Conservation (phyloP, 2,888 invertebrate genomes). For the Dendrolimus houi region DNA sequence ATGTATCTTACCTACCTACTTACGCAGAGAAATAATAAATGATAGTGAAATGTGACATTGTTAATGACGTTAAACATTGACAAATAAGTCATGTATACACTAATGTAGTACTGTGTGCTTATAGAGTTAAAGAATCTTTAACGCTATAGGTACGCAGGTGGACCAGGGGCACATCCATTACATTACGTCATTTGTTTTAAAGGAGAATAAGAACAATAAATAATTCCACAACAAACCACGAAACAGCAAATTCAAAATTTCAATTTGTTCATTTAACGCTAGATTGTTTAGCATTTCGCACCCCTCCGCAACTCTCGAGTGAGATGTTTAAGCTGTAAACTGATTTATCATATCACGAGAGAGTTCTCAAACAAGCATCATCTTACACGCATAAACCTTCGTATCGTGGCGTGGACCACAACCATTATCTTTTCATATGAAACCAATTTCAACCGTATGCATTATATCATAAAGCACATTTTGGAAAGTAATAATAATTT, state of each 20-base stretch:
- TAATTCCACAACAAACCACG: neutral
- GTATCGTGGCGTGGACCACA: conserved; percentile 42
- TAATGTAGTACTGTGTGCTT: no score
- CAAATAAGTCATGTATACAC: no score
- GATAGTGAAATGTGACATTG: no score
- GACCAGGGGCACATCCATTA: no score
- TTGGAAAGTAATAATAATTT: conserved; percentile 49
- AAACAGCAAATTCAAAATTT: conserved; percentile 35
- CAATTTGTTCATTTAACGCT: conserved; percentile 63
- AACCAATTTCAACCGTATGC: conserved; percentile 62
- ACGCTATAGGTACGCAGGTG: no score
- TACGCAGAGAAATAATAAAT: no score
- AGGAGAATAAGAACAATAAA: no score
- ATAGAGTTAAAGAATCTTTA: no score
- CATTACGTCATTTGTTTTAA: no score
- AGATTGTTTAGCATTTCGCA: conserved; percentile 53
- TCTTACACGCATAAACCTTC: conserved; percentile 73
- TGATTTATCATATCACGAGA: conserved; percentile 72
- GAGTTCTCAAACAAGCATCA: conserved; percentile 71
- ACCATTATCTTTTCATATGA: conserved; percentile 34
- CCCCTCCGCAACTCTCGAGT: conserved; percentile 54
- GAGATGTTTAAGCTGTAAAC: conserved; percentile 65
- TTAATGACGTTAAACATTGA: no score
- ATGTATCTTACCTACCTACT: no score
- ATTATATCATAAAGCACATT: conserved; percentile 57